A percentile compares a stretch with the other conserved stretches of the same genome.
Conservation (phyloP, 2,797 vertebrate species). For the Myotis findleyi region DNA sequence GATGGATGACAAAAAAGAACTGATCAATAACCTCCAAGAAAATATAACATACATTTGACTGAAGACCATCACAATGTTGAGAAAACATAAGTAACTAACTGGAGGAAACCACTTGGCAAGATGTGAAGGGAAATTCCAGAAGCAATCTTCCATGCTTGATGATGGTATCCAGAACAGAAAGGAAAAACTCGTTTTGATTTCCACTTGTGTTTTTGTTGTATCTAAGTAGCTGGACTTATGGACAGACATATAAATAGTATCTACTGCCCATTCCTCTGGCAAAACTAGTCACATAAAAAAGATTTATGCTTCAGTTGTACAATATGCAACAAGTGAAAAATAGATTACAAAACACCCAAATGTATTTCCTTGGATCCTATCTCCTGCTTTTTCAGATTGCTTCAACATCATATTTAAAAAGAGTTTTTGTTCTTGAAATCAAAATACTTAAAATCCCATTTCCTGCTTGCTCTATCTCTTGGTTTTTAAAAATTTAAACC, state of each 20-base stretch:
- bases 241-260: neutral
- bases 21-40: neutral
- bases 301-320: neutral
- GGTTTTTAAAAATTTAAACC: slow-evolving; percentile 56
- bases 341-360: neutral
- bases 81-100: slow-evolving; percentile 40
- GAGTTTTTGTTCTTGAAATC: slow-evolving; percentile 61
- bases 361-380: neutral
- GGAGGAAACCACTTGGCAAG: slow-evolving; percentile 7
- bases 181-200: neutral
- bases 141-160: neutral
- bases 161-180: neutral
- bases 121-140: neutral
- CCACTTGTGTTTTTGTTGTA: slow-evolving; percentile 7
- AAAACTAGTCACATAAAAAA: slow-evolving; percentile 54
- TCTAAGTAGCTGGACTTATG: neutral
- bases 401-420: slow-evolving; percentile 48
- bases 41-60: neutral
- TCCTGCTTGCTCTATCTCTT: slow-evolving; percentile 39
- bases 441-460: slow-evolving; percentile 65
- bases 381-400: neutral
- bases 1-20: neutral
- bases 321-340: neutral
- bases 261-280: neutral
- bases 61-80: neutral